Conservation (phyloP, 2,113 vertebrate genomes). For the Pogona vitticeps region DNA sequence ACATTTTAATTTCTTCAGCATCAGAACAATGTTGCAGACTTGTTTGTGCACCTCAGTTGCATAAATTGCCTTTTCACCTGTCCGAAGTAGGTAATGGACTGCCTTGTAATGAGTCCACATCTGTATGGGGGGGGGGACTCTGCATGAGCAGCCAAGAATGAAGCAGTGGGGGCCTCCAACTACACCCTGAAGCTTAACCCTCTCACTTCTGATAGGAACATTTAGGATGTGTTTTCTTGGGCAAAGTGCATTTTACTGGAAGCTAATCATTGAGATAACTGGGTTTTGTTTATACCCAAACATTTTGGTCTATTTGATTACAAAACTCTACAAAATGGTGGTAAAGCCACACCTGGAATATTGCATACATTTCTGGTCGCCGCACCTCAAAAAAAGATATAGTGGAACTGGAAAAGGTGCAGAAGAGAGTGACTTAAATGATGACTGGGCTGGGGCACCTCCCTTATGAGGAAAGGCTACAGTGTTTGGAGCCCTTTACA, state of each 20-base stretch:
- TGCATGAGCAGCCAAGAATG: not conserved
- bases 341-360: too few species aligned
- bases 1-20: conserved; percentile 53
- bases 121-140: not conserved
- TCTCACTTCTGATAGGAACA: not conserved
- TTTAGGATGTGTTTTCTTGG: not conserved
- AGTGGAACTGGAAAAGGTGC: too few species aligned
- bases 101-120: conserved; percentile 20
- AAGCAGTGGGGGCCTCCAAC: not conserved
- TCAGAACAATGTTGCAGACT: conserved; percentile 42
- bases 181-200: not conserved
- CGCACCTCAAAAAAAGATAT: too few species aligned
- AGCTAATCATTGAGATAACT: conserved; percentile 9
- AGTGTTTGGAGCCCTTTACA: too few species aligned
- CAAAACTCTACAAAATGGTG: too few species aligned
- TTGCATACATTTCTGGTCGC: too few species aligned
- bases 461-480: too few species aligned
- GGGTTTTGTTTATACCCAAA: not conserved
- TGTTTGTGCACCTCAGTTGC: conserved; percentile 32
- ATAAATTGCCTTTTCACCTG: conserved; percentile 53
- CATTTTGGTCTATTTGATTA: not conserved
- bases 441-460: too few species aligned
- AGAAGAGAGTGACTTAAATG: too few species aligned
- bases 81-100: conserved; percentile 44
- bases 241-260: not conserved